Evolutionary conservation across 2,797 vertebrate species (phyloP), one percentile per base, ranked within the genome.

Genomic region (Coendou prehensilis): DNA sequence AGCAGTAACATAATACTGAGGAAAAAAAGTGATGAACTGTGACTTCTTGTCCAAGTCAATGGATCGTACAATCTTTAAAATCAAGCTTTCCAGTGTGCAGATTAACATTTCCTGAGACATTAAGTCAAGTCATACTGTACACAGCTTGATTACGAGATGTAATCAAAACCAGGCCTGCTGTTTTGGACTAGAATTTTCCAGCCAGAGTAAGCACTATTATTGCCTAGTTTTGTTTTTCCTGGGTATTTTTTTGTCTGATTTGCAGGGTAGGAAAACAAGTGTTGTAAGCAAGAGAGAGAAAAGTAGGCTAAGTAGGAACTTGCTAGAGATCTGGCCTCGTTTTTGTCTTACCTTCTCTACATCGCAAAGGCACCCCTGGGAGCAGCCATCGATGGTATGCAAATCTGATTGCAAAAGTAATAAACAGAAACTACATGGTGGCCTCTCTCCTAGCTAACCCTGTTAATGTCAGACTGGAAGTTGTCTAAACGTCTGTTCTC

Each of bases 161-260:
- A 98, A 98, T 98, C 98, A 98, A 98, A 98, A 93, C 97, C 98
- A 98, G 97, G 64, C 94, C 97, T 98, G 96, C 96, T 98, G 94
- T 97, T 97, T 93, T 79, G 87, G 94, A 97, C 97, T 95, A 98
- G 94, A 97, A 98, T 98, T 98, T 98, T 98, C 98, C 97, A 98
- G 97, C 41, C 87, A 91, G 90, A 45, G 26, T 97, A 97, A 97
- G 95, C 88, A 96, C 73, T 97, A 54, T 97, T 96, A 97, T 96
- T 97, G 96, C 84, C 92, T 97, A 89, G 91, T 97, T 97, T 97
- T 98, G 96, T 94, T 98, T 98, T 98, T 98, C 97, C 97, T 98
- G 94, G 97, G 67, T 52, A 41, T 52, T 37, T 98, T 98, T 97
- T 97, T 96, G 86, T 98, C 95, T 93, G 71, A 3, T 97, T 98